phyloP scores from a whole-genome alignment of 2,888 invertebrate species.

The Muschampia plurimacula region DNA sequence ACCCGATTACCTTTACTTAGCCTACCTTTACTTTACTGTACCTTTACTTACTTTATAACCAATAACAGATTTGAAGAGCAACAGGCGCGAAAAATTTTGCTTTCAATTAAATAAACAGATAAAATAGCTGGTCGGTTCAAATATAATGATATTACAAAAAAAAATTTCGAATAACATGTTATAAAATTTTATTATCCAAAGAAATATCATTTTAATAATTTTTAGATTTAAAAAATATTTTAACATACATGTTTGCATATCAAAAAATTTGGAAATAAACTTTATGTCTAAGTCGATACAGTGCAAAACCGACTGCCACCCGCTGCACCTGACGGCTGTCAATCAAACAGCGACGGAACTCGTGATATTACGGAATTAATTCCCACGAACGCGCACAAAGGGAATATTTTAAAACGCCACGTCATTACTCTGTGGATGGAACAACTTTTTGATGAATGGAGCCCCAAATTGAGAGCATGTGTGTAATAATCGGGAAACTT shows the following conservation, averaged over 20 bases:
- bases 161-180: neutral
- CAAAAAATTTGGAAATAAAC: neutral
- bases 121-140: too few relatives aligned
- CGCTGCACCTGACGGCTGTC: conserved; percentile 29
- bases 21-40: too few relatives aligned
- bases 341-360: conserved; percentile 24
- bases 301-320: conserved; percentile 4
- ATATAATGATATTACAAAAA: too few relatives aligned
- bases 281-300: conserved; percentile 1
- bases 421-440: conserved; percentile 32
- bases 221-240: neutral
- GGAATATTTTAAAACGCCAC: conserved; percentile 36
- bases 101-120: too few relatives aligned
- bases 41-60: too few relatives aligned
- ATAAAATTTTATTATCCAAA: neutral
- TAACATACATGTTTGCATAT: neutral
- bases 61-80: too few relatives aligned
- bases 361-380: conserved; percentile 30
- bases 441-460: conserved; percentile 37
- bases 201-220: neutral
- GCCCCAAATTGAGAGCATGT: conserved; percentile 19
- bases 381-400: conserved; percentile 31
- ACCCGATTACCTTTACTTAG: too few relatives aligned
- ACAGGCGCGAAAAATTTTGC: too few relatives aligned
- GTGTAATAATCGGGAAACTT: conserved; percentile 15